Percentiles rank a stretch among this genome's conserved stretches.
Evolutionary conservation across 1,140 invertebrate species (phyloP).

Genomic region (Listronotus bonariensis): DNA sequence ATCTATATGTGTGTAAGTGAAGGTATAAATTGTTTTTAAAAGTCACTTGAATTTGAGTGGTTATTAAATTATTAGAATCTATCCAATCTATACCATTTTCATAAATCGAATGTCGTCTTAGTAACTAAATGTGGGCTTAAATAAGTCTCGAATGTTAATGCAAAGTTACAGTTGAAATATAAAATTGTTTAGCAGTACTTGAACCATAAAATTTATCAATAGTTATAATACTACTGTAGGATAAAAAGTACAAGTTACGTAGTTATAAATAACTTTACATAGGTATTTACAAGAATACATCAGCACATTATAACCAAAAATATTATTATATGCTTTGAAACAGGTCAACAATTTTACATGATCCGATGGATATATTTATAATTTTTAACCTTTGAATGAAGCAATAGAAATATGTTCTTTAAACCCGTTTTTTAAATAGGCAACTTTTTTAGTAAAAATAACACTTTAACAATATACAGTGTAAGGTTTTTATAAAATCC

Average conservation of each 20-base stretch:
- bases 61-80: no score
- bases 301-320: conserved; percentile 37
- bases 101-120: no score
- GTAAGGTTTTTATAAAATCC: no score
- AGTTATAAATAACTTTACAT: conserved; percentile 55
- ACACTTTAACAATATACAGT: no score
- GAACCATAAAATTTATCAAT: conserved; percentile 10
- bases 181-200: neutral
- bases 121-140: neutral
- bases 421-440: no score
- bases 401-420: neutral
- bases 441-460: no score
- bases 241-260: conserved; percentile 37
- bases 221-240: conserved; percentile 40
- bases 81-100: no score
- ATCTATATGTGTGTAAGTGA: no score
- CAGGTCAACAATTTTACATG: conserved; percentile 34
- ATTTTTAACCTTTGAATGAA: conserved; percentile 16
- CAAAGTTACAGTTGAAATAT: neutral
- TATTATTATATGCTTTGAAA: conserved; percentile 41
- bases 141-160: neutral
- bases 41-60: no score
- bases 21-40: no score
- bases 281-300: conserved; percentile 54
- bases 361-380: conserved; percentile 5